A percentile compares a stretch with the other conserved stretches of the same genome.
Conservation (phyloP, 2,888 invertebrate genomes). For the Drosophila pegasa region DNA sequence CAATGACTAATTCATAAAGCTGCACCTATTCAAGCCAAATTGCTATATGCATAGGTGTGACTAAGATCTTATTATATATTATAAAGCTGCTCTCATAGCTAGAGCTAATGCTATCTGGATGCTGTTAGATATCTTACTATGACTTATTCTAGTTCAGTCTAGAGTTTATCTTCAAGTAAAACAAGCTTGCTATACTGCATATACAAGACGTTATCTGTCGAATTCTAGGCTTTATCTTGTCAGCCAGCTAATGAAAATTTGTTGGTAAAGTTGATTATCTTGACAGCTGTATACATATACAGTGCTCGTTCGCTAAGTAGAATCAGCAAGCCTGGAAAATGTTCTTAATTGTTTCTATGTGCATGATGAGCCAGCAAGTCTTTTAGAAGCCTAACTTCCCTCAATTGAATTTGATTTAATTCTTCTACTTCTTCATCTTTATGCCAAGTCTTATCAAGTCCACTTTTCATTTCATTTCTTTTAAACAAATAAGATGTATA, state of each 20-base stretch:
- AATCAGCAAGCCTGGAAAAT: background rate
- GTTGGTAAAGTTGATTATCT: background rate
- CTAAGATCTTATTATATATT: background rate
- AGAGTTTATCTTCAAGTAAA: background rate
- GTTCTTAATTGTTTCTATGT: too few species aligned
- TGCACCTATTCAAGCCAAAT: constrained; percentile 28
- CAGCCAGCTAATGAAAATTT: background rate
- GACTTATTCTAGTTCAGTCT: background rate
- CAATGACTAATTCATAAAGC: constrained; percentile 41
- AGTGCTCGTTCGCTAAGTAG: background rate
- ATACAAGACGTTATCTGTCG: background rate
- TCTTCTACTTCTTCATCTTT: too few species aligned
- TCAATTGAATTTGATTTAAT: too few species aligned
- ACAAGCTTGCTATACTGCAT: background rate
- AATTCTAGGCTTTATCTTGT: constrained; percentile 5
- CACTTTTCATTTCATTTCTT: too few species aligned
- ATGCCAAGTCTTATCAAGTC: too few species aligned
- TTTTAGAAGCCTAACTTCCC: too few species aligned
- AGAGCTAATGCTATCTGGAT: background rate
- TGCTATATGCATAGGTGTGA: background rate
- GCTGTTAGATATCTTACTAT: background rate
- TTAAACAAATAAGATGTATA: too few species aligned
- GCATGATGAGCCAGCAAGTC: too few species aligned
- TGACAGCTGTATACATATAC: background rate
- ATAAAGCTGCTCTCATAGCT: background rate